Conservation (phyloP, 2,113 vertebrate genomes). For the Progne subis region DNA sequence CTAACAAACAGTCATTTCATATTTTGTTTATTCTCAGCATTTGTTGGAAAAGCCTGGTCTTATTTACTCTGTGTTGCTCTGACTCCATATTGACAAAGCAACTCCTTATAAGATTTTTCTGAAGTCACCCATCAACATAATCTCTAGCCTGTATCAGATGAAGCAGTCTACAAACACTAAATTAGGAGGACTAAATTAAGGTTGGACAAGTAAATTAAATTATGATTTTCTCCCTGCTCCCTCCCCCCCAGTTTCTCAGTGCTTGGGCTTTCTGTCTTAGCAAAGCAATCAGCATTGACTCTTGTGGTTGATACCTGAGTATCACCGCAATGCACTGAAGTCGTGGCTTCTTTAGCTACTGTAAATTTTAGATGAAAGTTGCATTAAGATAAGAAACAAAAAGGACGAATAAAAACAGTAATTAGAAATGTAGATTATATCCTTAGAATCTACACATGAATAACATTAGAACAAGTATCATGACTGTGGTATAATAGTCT, state of each 20-base stretch:
- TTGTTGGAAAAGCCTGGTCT: not conserved
- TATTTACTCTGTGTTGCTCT: not conserved
- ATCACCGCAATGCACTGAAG: not conserved
- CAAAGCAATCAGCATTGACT: not conserved
- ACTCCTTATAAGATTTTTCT: not conserved
- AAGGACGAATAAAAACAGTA: not conserved
- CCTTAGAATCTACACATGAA: not conserved
- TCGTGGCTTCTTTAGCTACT: not conserved
- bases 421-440: conserved; percentile 15
- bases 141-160: not conserved
- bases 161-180: not conserved
- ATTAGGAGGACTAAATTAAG: not conserved
- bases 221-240: not conserved
- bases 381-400: not conserved
- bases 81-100: not conserved
- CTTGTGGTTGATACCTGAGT: not conserved
- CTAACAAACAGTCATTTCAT: not conserved
- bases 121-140: not conserved
- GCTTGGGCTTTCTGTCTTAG: not conserved
- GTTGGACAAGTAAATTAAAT: not conserved
- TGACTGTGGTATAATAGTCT: not conserved
- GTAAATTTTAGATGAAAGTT: not conserved
- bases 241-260: not conserved
- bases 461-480: not conserved
- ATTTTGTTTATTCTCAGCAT: conserved; percentile 32